Conservation (phyloP, 2,888 invertebrate genomes). For the Poecilus cupreus region DNA sequence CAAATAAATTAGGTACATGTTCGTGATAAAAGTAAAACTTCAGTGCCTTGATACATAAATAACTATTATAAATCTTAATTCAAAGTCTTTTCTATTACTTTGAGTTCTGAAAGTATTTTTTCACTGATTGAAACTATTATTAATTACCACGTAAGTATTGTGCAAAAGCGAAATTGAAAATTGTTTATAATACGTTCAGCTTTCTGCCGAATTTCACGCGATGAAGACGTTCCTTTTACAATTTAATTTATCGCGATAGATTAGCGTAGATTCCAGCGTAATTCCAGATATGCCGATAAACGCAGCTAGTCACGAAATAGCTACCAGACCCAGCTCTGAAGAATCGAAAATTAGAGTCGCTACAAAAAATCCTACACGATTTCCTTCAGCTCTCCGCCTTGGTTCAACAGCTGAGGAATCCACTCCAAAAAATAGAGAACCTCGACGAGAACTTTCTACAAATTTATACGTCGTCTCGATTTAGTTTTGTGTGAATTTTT, state of each 20-base stretch:
- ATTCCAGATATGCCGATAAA: constrained; percentile 49
- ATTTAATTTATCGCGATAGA: not conserved
- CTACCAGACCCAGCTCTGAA: constrained; percentile 1
- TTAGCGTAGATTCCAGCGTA: constrained; percentile 42
- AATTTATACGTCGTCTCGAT: not conserved
- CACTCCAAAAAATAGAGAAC: not conserved
- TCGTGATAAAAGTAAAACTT: too few relatives aligned
- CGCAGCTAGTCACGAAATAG: constrained; percentile 35
- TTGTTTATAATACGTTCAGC: not conserved
- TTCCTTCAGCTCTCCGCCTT: not conserved
- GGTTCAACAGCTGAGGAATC: not conserved
- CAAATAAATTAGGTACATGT: too few relatives aligned
- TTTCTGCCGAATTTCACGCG: not conserved
- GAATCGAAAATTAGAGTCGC: not conserved
- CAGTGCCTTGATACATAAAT: too few relatives aligned
- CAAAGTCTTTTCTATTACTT: too few relatives aligned
- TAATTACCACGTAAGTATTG: too few relatives aligned
- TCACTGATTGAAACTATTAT: too few relatives aligned
- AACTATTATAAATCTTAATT: too few relatives aligned
- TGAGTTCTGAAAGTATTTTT: too few relatives aligned
- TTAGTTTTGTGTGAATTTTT: constrained; percentile 26
- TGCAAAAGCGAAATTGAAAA: too few relatives aligned
- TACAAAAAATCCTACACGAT: not conserved
- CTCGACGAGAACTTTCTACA: constrained; percentile 11
- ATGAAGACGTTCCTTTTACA: not conserved